Base-by-base conservation (phyloP, 1,140 invertebrate species). In the Artemia franciscana region DNA sequence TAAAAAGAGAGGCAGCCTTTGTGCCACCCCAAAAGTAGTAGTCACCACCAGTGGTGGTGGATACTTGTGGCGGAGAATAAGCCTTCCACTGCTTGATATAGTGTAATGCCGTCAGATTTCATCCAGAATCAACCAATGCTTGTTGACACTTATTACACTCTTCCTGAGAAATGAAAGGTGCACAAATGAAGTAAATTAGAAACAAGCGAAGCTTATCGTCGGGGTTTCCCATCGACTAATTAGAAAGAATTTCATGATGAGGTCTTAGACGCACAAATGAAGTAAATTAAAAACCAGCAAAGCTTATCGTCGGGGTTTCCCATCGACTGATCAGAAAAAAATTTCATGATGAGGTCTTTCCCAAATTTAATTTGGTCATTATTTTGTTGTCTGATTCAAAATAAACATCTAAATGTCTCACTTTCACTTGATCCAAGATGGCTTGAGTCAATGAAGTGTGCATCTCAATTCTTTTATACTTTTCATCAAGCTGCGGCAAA, bases 321-420 rank as follows among this genome's bases (percentile, higher is more conserved):
- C 65, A 84, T 85, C 63, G 88, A 84, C 0, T 83, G 78, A 76
- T 96, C 91, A n/a, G 81, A 76, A 57, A 93, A 78, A 9, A 91
- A 77, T 66, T 94, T 88, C 60, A 88, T 70, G 5, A 91, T 73
- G 39, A 82, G 80, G 70, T 84, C 82, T 67, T 85, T n/a, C n/a
- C 84, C 56, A 86, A 75, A 3, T 64, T 66, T 18, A 71, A 69
- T 74, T 85, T 86, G 25, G 84, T 84, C 85, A 98, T 89, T 59
- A 98, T 84, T 75, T 97, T 98, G 71, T 98, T 93, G 76, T 98
- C 95, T 60, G 91, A 78, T 76, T 98, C 95, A 73, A 98, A 98
- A 67, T 91, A 91, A 2, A 88, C 88, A 72, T 99, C 95, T 12
- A 99, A 73, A 68, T 94, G 83, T 30, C 94, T 76, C 1, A 81